These are phyloP conservation scores for Caenorhabditis brenneri DNA, from an alignment of 1,140 invertebrate genomes.

Conservation along the genomic window DNA sequence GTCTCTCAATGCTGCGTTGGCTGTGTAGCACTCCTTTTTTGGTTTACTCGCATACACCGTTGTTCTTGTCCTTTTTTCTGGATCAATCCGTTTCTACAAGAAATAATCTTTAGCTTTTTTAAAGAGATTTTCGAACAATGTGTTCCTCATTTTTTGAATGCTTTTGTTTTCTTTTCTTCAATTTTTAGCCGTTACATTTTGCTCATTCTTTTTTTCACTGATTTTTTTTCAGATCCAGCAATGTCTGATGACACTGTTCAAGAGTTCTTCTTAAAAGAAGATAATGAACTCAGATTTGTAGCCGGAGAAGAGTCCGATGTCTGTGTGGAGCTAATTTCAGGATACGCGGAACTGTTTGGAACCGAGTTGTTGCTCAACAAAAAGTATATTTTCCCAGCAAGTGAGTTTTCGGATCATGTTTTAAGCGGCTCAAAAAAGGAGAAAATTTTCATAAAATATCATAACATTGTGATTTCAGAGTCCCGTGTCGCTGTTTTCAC, in stretches of 20 bases:
- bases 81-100: too few relatives aligned
- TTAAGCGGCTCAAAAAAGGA: background rate
- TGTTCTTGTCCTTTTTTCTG: too few relatives aligned
- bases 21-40: too few relatives aligned
- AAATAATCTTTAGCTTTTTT: too few relatives aligned
- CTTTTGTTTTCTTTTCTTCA: too few relatives aligned
- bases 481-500: constrained; percentile 94
- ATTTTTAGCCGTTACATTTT: too few relatives aligned
- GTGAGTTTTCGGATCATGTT: constrained; percentile 38
- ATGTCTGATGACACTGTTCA: constrained; percentile 7
- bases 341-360: constrained; percentile 93
- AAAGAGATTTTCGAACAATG: too few relatives aligned
- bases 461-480: constrained; percentile 73
- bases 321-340: constrained; percentile 72
- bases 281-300: constrained; percentile 56
- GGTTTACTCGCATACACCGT: too few relatives aligned
- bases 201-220: too few relatives aligned
- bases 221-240: background rate
- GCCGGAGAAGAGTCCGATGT: constrained; percentile 56
- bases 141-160: too few relatives aligned
- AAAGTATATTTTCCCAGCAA: constrained; percentile 84
- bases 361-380: constrained; percentile 93
- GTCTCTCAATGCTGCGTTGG: too few relatives aligned
- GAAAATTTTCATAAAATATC: too few relatives aligned
- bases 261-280: constrained; percentile 52